Conservation (phyloP, 2,113 vertebrate species). For the Strigops habroptila region DNA sequence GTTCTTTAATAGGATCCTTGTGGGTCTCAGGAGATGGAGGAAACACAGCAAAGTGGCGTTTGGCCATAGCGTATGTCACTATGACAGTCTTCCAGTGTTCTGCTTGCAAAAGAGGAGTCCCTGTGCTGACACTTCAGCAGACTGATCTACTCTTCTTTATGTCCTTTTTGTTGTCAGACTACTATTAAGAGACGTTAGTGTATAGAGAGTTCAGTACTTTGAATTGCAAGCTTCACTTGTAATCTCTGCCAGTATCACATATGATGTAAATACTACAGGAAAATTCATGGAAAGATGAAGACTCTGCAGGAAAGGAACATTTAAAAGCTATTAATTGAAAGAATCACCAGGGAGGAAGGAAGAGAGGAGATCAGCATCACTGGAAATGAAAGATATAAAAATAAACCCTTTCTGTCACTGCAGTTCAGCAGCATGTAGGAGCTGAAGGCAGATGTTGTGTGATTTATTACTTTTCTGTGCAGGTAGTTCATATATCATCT, state of each 20-base stretch:
- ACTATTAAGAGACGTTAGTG: neutral
- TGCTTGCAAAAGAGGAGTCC: neutral
- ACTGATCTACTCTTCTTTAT: neutral
- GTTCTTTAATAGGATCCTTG: neutral
- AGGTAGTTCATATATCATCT: neutral
- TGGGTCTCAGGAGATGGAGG: neutral
- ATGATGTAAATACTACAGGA: neutral
- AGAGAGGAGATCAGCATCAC: neutral
- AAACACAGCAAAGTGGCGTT: neutral
- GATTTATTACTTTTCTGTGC: neutral
- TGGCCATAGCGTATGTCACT: neutral
- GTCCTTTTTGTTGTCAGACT: neutral
- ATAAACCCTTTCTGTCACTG: neutral
- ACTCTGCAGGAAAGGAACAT: neutral
- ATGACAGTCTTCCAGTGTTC: neutral
- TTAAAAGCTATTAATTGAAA: neutral
- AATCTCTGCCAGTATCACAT: neutral
- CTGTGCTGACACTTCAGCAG: neutral
- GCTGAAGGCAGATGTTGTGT: neutral
- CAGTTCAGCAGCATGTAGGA: neutral
- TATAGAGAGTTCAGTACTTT: neutral
- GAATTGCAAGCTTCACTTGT: neutral
- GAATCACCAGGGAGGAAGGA: neutral
- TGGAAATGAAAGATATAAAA: conserved; percentile 3
- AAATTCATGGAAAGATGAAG: neutral